Percentiles rank a stretch among this genome's conserved stretches.
Conservation (phyloP, 2,888 invertebrate species). For the Punctoribates punctum region DNA sequence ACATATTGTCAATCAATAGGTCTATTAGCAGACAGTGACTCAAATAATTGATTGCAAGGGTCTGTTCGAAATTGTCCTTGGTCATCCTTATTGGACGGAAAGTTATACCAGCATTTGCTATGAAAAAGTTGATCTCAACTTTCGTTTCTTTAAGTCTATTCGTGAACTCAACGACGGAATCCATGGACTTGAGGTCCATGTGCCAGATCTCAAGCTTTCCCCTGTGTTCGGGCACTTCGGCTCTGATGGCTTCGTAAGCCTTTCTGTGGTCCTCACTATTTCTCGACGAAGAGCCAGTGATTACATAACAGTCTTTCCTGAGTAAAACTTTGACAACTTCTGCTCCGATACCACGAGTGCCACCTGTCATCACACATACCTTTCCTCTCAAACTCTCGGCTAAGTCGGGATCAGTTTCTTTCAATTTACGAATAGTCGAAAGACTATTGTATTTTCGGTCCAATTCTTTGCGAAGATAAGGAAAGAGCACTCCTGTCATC, state of each 20-base stretch:
- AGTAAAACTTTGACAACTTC: slow-evolving; percentile 70
- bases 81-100: slow-evolving; percentile 73
- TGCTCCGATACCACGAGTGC: slow-evolving; percentile 76
- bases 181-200: slow-evolving; percentile 71
- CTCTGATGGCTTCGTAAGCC: neutral
- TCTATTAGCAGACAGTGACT: slow-evolving; percentile 80
- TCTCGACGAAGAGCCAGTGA: slow-evolving; percentile 37
- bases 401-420: slow-evolving; percentile 37
- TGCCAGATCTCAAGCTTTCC: slow-evolving; percentile 61
- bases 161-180: slow-evolving; percentile 73
- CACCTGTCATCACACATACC: slow-evolving; percentile 79
- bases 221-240: neutral
- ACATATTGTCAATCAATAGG: slow-evolving; percentile 70
- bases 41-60: slow-evolving; percentile 80
- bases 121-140: slow-evolving; percentile 63
- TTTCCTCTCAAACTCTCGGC: slow-evolving; percentile 55
- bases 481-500: neutral
- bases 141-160: slow-evolving; percentile 58
- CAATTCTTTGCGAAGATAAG: neutral
- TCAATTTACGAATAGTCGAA: neutral
- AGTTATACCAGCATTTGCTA: slow-evolving; percentile 89
- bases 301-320: slow-evolving; percentile 68
- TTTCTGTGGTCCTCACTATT: slow-evolving; percentile 47
- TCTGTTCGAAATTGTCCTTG: slow-evolving; percentile 79
- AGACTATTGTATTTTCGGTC: slow-evolving; percentile 2